Evolutionary conservation across 2,113 vertebrate species (phyloP), one percentile per base, ranked within the genome.

Genomic region (Halichoeres trimaculatus): DNA sequence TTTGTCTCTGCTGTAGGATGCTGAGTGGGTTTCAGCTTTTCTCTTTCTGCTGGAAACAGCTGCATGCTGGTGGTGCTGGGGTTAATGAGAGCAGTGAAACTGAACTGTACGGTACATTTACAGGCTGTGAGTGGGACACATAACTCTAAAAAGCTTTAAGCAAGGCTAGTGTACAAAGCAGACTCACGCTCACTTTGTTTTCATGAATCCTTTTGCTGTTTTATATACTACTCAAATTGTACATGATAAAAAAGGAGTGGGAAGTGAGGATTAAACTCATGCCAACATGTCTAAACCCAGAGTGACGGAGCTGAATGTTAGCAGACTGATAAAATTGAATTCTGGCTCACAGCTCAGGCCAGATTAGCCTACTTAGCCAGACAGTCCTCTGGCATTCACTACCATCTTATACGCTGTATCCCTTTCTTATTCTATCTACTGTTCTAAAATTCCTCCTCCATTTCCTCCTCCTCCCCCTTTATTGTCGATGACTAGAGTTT

Each of bases 401-500:
- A 55, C 75, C 57, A 78, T 81, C 70, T 57, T 34, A 40, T 34
- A 14, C 68, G 51, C 48, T 1, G 19, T 50, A 68, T 70, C 53
- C 45, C 48, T 73, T 59, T 48, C 61, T 79, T 50, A 62, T 83
- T 47, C 55, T n/a, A 50, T 68, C 63, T 45, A 72, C 84, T 63
- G 84, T 74, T 82, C 45, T 52, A 81, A 73, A 75, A 58, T 81
- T 80, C 65, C 58, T 75, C 70, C 60, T 70, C 73, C 78, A 74
- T 78, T 80, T 76, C 79, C 72, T 86, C 86, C 81, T 76, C 75
- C 57, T 75, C 67, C 74, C 47, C 75, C 54, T 45, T 82, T 81
- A 90, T 90, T 90, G 86, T 89, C 88, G 80, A 79, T 85, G 84
- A 90, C 85, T 78, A 53, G 77, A 68, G 83, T 84, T 86, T 89